phyloP scores from a whole-genome alignment of 2,888 invertebrate genomes.

The Drosophila nr. perissopoda region DNA sequence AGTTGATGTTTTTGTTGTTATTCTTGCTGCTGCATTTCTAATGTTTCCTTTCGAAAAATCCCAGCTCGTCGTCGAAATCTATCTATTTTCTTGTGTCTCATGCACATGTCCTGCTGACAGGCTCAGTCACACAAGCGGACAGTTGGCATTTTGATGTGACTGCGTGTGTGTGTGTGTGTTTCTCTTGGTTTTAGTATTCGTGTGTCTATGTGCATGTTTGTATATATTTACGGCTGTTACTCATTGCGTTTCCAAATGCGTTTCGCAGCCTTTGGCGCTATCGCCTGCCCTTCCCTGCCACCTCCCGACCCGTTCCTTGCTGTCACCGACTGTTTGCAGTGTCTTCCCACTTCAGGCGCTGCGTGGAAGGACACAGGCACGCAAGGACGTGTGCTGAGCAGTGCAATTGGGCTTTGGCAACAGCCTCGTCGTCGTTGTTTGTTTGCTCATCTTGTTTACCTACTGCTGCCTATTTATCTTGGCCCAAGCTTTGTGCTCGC shows the following conservation, averaged over 20 bases:
- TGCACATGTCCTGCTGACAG: constrained; percentile 76
- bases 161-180: constrained; percentile 19
- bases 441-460: constrained; percentile 75
- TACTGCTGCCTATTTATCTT: constrained; percentile 80
- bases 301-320: neutral
- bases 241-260: constrained; percentile 75
- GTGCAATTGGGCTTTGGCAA: constrained; percentile 41
- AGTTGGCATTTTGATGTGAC: constrained; percentile 73
- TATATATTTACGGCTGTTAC: constrained; percentile 24
- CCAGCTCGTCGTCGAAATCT: constrained; percentile 65
- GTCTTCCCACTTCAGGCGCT: constrained; percentile 26
- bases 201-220: neutral
- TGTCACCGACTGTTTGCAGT: constrained; percentile 40
- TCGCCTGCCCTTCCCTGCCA: neutral
- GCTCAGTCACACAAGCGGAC: constrained; percentile 74
- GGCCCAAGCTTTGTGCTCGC: constrained; percentile 39
- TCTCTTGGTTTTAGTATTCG: neutral
- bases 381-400: constrained; percentile 12
- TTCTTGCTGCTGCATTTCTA: constrained; percentile 53
- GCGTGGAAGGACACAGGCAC: constrained; percentile 3
- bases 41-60: constrained; percentile 44
- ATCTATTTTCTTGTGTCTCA: constrained; percentile 68
- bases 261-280: constrained; percentile 64
- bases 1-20: constrained; percentile 6
- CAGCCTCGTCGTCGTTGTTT: constrained; percentile 33